Percentiles rank a stretch among this genome's conserved stretches.
Conservation (phyloP, 2,797 vertebrate genomes). For the Anniella stebbinsi region DNA sequence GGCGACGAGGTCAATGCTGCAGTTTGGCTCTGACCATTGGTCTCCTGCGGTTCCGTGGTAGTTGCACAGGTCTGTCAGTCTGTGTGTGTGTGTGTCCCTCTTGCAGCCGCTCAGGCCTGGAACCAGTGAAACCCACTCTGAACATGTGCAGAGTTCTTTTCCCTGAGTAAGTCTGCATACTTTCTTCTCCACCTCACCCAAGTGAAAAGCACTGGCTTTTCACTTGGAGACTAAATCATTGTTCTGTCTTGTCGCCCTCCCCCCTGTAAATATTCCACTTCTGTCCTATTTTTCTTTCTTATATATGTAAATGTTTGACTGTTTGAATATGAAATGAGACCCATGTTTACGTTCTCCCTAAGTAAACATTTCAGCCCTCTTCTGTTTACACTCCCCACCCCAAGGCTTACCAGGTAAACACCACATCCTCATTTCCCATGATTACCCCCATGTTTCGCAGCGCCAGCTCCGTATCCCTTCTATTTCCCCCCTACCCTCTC, state of each 20-base stretch:
- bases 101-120: background rate
- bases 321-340: background rate
- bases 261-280: background rate
- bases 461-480: no score
- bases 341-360: background rate
- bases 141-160: background rate
- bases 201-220: background rate
- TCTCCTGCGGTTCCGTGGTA: background rate
- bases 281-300: background rate
- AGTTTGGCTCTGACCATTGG: no score
- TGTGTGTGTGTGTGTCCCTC: background rate
- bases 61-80: background rate
- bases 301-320: background rate
- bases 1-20: no score
- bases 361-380: background rate
- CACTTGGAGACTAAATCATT: background rate
- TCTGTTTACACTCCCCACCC: background rate
- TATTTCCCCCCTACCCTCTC: background rate
- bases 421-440: background rate
- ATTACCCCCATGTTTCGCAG: no score
- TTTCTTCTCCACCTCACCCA: no score
- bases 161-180: background rate
- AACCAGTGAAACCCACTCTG: background rate
- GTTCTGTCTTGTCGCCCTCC: no score
- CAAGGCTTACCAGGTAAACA: background rate